Conservation (phyloP, 92 coral and sea anemone species). For the Metridium senile region DNA sequence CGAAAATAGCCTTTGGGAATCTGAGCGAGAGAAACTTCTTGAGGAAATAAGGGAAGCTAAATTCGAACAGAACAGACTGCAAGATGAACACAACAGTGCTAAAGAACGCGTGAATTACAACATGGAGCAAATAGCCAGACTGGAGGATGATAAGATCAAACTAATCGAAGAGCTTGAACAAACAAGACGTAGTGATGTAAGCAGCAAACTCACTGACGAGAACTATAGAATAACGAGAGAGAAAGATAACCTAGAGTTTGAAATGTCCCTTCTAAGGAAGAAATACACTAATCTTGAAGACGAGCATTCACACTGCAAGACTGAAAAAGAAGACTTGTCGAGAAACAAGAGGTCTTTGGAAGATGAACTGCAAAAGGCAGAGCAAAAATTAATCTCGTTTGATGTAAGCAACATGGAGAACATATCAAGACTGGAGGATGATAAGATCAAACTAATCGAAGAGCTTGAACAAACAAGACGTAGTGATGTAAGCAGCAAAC, state of each 20-base stretch:
- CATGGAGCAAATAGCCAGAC: conserved; percentile 21
- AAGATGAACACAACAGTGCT: conserved; percentile 44
- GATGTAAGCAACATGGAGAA: conserved; percentile 16
- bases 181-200: conserved; percentile 18
- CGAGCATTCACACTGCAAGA: conserved; percentile 36
- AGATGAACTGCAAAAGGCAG: conserved; percentile 20
- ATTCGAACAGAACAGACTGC: conserved; percentile 20
- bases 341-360: conserved; percentile 45
- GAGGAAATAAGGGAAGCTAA: conserved; percentile 35
- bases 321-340: conserved; percentile 44
- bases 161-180: conserved; percentile 54
- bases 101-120: conserved; percentile 56
- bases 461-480: conserved; percentile 36
- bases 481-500: conserved; percentile 12
- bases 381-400: conserved; percentile 24
- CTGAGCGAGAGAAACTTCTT: conserved; percentile 36
- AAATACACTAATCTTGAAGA: conserved; percentile 52
- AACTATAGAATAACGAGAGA: conserved; percentile 32
- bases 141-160: conserved; percentile 55
- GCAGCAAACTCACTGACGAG: conserved; percentile 29
- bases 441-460: conserved; percentile 56
- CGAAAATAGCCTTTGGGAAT: conserved; percentile 41
- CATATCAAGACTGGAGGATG: conserved; percentile 51
- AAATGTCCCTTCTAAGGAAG: conserved; percentile 55
- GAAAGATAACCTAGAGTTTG: conserved; percentile 35